These are phyloP conservation scores for Acomys russatus DNA, from an alignment of 2,797 vertebrate species.

Conservation along the genomic window DNA sequence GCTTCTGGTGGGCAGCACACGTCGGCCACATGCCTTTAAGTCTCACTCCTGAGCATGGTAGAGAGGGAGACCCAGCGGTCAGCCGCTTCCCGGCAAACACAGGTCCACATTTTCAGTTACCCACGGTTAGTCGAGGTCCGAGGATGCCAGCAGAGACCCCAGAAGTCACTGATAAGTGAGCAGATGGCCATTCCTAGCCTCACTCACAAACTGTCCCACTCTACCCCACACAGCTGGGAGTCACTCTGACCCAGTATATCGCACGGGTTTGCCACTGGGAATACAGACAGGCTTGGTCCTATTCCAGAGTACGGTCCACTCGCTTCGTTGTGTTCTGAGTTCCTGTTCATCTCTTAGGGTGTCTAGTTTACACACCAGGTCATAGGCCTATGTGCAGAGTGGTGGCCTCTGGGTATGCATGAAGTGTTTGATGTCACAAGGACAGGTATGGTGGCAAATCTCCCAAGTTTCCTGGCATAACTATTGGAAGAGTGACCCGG, in stretches of 20 bases:
- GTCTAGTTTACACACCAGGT: not conserved
- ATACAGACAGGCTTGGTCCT: not conserved
- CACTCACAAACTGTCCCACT: not conserved
- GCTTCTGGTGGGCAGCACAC: not conserved
- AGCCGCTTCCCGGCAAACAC: not conserved
- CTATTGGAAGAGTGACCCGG: accelerated
- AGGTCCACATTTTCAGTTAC: no score
- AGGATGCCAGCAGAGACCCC: not conserved
- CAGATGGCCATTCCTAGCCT: not conserved
- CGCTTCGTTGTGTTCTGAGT: not conserved
- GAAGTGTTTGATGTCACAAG: not conserved
- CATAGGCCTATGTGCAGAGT: no score
- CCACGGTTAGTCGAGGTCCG: not conserved
- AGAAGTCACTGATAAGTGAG: not conserved
- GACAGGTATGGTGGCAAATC: not conserved
- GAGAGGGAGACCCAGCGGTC: not conserved
- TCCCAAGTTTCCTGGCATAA: not conserved
- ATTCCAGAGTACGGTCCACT: not conserved
- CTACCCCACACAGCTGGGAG: not conserved
- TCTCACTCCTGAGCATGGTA: not conserved
- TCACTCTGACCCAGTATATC: not conserved
- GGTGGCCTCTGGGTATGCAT: no score
- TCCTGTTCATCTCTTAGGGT: not conserved
- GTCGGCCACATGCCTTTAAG: not conserved
- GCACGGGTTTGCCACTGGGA: not conserved